Evolutionary conservation across 2,797 vertebrate genomes (phyloP).

Genomic region (Loriculus beryllinus): DNA sequence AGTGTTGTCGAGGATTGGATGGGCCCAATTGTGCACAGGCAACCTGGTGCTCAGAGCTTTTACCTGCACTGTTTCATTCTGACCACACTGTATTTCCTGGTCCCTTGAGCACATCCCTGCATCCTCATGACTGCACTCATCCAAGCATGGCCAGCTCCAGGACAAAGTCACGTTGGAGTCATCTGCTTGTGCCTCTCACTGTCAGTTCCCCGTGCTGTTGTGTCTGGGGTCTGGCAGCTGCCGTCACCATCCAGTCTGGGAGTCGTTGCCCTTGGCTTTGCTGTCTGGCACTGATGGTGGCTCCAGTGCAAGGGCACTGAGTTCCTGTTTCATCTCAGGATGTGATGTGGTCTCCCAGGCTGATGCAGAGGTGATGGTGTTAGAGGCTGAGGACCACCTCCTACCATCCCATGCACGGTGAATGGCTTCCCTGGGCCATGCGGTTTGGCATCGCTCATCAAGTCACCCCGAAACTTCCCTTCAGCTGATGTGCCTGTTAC

Average conservation of each 20-base stretch:
- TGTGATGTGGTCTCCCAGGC: neutral
- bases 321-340: neutral
- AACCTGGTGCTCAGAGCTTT: neutral
- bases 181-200: neutral
- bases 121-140: accelerated
- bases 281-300: neutral
- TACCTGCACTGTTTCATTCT: neutral
- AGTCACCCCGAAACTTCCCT: neutral
- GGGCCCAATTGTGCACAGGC: neutral
- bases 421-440: neutral
- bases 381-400: neutral
- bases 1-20: neutral
- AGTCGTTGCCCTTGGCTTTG: neutral
- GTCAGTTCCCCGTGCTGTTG: accelerated
- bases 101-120: neutral
- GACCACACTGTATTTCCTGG: neutral
- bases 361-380: neutral
- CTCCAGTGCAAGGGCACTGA: neutral
- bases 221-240: neutral
- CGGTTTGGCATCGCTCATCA: accelerated
- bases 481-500: neutral
- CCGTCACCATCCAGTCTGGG: accelerated
- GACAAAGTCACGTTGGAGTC: accelerated
- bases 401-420: neutral
- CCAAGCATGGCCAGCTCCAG: neutral